Base-by-base conservation (phyloP, 1,140 invertebrate genomes). In the Chionoecetes opilio region DNA sequence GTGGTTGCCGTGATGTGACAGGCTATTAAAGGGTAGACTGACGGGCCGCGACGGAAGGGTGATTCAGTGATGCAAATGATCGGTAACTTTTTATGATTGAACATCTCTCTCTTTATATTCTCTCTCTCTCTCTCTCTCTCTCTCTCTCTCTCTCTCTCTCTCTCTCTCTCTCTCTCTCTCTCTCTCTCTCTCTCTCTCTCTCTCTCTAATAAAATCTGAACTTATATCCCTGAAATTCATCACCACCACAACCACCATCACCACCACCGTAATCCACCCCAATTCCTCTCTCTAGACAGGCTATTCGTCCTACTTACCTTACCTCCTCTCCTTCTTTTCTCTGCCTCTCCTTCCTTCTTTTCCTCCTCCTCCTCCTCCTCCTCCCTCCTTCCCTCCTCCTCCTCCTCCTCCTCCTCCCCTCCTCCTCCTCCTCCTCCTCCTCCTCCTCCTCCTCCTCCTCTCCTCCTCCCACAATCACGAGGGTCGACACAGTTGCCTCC, bases 131-230 rank as follows among this genome's bases (percentile, higher is more conserved):
- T 41, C 38, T 41, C 38, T 41, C 38, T 41, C 38, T 41, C 38
- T 41, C 38, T 41, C 38, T 41, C 38, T 41, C 38, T 41, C 38
- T 41, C 38, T 41, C 38, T 41, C 38, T 41, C 38, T 41, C 38
- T 41, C 38, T 63, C 53, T 63, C 53, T 63, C 53, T 63, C 53
- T 63, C 53, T 63, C 53, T 63, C 53, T 63, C 53, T 63, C 53
- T 63, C 53, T 63, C 53, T 63, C 53, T 63, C 53, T n/a, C 63
- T 75, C 63, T 75, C 63, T 75, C 63, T 75, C 63, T 75, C 63
- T 75, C 63, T 75, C 63, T n/a, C 0, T 75, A 75, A 75, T 75
- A 75, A 75, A 26, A 75, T 75, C n/a, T 75, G n/a, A 75, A 75
- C 21, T n/a, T 0, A 75, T 75, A 75, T n/a, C 8, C 2, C 63